These are phyloP conservation scores for Porites divaricata DNA, from an alignment of 92 coral and sea anemone species.

Conservation along the genomic window DNA sequence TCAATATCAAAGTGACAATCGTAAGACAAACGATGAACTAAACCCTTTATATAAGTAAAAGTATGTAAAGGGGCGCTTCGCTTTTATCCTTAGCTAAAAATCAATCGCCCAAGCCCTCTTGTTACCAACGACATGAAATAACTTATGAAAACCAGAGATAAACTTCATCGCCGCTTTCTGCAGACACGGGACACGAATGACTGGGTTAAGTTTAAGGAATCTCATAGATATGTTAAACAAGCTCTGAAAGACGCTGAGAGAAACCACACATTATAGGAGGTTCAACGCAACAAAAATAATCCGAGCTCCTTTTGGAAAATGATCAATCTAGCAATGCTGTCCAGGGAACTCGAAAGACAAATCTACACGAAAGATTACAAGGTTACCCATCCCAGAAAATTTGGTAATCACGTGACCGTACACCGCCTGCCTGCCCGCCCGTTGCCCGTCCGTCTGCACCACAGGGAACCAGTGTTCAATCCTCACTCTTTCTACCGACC, in stretches of 20 bases:
- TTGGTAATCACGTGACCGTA: no score
- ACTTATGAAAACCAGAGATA: slow-evolving; percentile 1
- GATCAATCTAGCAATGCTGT: slow-evolving; percentile 8
- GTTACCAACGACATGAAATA: slow-evolving; percentile 58
- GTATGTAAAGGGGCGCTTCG: no score
- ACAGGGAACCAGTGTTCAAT: no score
- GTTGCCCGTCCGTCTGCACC: no score
- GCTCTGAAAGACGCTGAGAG: slow-evolving; percentile 14
- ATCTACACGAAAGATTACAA: slow-evolving; percentile 57
- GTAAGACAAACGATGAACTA: no score
- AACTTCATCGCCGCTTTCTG: not conserved
- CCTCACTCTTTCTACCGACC: no score
- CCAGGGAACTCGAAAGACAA: slow-evolving; percentile 12
- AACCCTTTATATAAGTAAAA: no score
- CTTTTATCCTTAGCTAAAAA: no score
- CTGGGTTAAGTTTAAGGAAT: not conserved
- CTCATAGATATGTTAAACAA: not conserved
- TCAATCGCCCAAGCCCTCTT: slow-evolving; percentile 25
- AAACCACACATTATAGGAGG: slow-evolving; percentile 10
- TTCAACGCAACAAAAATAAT: slow-evolving; percentile 29
- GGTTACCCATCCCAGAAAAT: no score
- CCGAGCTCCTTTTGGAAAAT: slow-evolving; percentile 44
- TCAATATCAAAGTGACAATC: no score
- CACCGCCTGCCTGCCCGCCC: no score
- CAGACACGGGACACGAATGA: not conserved